A percentile compares a stretch with the other conserved stretches of the same genome.
phyloP scores from a whole-genome alignment of 2,113 vertebrate species.

The Elephantulus edwardii region DNA sequence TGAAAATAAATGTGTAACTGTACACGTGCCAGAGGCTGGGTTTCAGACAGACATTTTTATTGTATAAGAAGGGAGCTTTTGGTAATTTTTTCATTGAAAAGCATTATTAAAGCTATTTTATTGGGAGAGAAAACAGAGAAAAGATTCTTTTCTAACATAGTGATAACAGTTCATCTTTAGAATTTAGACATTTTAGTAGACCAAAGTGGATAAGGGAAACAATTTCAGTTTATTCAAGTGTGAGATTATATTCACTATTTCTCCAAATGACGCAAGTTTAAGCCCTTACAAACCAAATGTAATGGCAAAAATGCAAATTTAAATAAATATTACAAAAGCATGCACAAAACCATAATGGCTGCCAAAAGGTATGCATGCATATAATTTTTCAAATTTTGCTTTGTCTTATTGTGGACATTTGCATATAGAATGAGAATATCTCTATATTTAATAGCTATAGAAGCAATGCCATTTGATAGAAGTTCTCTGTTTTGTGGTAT shows the following conservation, averaged over 20 bases:
- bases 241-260: conserved; percentile 35
- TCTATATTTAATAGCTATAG: not conserved
- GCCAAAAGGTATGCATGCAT: not conserved
- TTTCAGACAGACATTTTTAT: conserved; percentile 12
- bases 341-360: not conserved
- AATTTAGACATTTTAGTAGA: conserved; percentile 19
- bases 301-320: conserved; percentile 32
- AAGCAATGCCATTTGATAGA: conserved; percentile 26
- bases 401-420: not conserved
- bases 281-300: not conserved
- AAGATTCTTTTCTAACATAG: conserved; percentile 18
- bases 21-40: not conserved
- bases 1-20: conserved; percentile 42
- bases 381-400: conserved; percentile 15
- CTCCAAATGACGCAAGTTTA: not conserved
- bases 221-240: not conserved
- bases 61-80: not conserved
- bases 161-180: not conserved
- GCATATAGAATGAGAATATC: not conserved
- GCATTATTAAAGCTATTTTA: not conserved
- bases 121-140: not conserved
- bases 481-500: not conserved
- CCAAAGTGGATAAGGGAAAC: not conserved
- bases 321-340: not conserved
- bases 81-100: conserved; percentile 26